Percentiles rank a stretch among this genome's conserved stretches.
These are phyloP conservation scores for Drosophila mimica DNA, from an alignment of 2,888 invertebrate genomes.

Conservation along the genomic window DNA sequence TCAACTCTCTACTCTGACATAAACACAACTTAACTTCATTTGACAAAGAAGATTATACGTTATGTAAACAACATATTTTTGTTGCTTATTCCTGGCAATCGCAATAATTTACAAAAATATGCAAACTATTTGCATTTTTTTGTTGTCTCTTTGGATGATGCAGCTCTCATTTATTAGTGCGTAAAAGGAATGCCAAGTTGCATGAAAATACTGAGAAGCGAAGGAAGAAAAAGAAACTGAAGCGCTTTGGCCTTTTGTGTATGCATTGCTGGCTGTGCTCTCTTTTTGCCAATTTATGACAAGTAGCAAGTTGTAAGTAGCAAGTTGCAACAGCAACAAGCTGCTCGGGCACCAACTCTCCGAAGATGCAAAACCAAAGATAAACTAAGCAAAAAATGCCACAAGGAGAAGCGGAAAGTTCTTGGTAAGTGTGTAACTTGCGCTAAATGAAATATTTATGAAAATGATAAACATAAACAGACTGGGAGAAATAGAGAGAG, in stretches of 20 bases:
- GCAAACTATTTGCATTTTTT: conserved; percentile 20
- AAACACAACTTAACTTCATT: neutral
- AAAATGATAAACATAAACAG: conserved; percentile 63
- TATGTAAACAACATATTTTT: neutral
- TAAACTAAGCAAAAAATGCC: conserved; percentile 56
- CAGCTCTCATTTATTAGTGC: conserved; percentile 43
- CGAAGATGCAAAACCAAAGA: conserved; percentile 64
- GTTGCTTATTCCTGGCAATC: conserved; percentile 12
- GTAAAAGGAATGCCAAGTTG: conserved; percentile 60
- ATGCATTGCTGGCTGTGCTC: conserved; percentile 24
- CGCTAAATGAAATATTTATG: conserved; percentile 80
- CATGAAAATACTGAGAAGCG: conserved; percentile 28
- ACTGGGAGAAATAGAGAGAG: neutral
- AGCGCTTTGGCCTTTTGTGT: conserved; percentile 28
- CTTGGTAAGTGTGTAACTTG: conserved; percentile 65
- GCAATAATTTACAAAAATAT: conserved; percentile 20
- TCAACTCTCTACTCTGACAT: neutral
- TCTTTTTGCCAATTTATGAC: conserved; percentile 74
- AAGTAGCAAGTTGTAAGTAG: conserved; percentile 58
- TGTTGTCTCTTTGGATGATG: conserved; percentile 15
- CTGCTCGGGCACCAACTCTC: conserved; percentile 40
- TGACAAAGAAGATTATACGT: conserved; percentile 1
- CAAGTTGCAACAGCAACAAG: conserved; percentile 51
- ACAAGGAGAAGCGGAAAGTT: conserved; percentile 53
- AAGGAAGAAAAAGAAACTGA: conserved; percentile 14